Percentiles rank a stretch among this genome's conserved stretches.
Conservation (phyloP, 2,797 vertebrate species). For the Menidia menidia region DNA sequence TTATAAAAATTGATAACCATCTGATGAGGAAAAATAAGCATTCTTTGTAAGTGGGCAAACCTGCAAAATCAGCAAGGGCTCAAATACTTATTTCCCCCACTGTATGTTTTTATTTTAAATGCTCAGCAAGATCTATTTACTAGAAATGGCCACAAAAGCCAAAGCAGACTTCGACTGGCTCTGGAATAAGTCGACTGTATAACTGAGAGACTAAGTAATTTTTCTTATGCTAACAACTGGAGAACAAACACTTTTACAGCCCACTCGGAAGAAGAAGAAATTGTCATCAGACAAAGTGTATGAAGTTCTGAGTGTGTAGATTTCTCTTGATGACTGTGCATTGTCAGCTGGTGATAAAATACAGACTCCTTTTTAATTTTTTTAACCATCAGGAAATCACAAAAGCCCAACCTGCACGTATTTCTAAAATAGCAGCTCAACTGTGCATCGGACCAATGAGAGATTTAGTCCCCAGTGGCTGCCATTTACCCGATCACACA, state of each 20-base stretch:
- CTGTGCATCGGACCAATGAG: conserved; percentile 9
- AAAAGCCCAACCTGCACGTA: background rate
- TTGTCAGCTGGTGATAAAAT: conserved; percentile 2
- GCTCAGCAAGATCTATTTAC: too few relatives aligned
- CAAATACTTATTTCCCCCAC: too few relatives aligned
- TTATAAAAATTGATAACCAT: too few relatives aligned
- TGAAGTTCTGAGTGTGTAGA: background rate
- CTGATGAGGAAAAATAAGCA: too few relatives aligned
- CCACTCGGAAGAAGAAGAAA: background rate
- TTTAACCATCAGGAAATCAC: background rate
- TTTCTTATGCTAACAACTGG: background rate
- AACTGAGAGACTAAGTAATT: background rate
- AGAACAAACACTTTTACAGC: conserved; percentile 12
- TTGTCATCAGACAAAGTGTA: background rate
- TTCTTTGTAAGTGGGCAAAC: too few relatives aligned
- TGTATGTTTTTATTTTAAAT: too few relatives aligned
- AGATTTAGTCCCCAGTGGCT: conserved; percentile 13
- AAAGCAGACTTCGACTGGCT: background rate
- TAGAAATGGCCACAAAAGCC: background rate
- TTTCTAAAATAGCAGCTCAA: conserved; percentile 19
- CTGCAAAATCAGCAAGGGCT: too few relatives aligned
- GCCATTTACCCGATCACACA: conserved; percentile 5
- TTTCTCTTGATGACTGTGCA: background rate
- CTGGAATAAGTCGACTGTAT: too few relatives aligned
- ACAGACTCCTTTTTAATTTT: background rate